Conservation (phyloP, 2,797 vertebrate species). For the Notamacropus eugenii region DNA sequence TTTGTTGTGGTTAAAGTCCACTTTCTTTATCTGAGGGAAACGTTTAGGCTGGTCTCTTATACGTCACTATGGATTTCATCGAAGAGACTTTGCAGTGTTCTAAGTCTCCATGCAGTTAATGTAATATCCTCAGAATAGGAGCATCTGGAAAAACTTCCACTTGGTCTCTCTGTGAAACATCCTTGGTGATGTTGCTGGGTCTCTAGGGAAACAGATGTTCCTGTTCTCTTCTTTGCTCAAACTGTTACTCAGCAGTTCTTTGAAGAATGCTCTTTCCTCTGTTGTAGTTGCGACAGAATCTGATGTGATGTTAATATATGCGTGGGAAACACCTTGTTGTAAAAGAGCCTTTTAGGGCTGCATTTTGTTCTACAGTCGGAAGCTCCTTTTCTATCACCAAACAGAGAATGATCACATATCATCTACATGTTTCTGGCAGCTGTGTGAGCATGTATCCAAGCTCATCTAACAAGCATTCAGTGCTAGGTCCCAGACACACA, state of each 20-base stretch:
- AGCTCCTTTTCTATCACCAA: background rate
- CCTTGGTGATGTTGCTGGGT: background rate
- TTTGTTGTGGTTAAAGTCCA: background rate
- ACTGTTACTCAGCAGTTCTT: background rate
- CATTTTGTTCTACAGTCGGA: too few species aligned
- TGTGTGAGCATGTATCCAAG: background rate
- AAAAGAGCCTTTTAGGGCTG: background rate
- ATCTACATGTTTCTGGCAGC: background rate
- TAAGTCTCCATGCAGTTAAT: background rate
- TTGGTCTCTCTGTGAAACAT: background rate
- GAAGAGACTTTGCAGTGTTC: background rate
- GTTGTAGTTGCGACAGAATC: background rate
- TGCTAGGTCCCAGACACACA: background rate
- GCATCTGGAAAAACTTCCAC: background rate
- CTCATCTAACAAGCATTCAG: background rate
- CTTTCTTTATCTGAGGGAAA: background rate
- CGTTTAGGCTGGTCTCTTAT: background rate
- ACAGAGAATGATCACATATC: background rate
- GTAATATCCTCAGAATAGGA: background rate
- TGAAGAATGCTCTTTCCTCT: background rate
- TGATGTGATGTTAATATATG: background rate
- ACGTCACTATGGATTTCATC: background rate
- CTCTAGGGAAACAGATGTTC: background rate
- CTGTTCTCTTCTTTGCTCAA: background rate
- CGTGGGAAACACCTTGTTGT: background rate